Percentiles rank a stretch among this genome's conserved stretches.
Evolutionary conservation across 2,113 vertebrate species (phyloP).

Genomic region (Hyperopisus bebe): DNA sequence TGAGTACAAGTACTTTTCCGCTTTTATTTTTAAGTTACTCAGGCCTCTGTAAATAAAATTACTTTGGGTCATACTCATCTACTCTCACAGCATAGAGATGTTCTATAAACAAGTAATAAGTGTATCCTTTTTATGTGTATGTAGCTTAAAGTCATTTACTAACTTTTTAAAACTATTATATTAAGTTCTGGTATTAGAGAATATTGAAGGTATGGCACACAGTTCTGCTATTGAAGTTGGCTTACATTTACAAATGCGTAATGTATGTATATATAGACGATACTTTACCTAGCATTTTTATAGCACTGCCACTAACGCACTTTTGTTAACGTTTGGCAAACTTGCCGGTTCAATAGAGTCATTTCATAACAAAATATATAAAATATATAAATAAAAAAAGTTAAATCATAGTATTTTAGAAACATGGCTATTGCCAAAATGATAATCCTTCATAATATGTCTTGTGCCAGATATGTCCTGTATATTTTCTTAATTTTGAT

Average conservation of each 20-base stretch:
- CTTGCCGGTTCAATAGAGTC: background rate
- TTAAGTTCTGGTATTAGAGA: background rate
- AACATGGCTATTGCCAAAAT: background rate
- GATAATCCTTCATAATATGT: background rate
- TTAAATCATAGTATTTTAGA: background rate
- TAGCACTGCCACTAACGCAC: background rate
- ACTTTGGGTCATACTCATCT: background rate
- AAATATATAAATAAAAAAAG: background rate
- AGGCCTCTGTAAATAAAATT: background rate
- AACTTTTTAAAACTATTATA: background rate
- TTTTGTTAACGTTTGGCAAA: background rate
- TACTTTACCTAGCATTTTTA: background rate
- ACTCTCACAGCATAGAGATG: background rate
- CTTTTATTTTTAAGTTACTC: background rate
- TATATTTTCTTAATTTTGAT: background rate
- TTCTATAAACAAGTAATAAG: background rate
- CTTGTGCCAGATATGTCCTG: background rate
- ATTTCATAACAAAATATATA: background rate
- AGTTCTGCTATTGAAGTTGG: background rate
- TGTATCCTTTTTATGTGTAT: background rate
- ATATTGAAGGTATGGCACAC: background rate
- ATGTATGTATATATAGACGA: background rate
- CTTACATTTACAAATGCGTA: background rate
- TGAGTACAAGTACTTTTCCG: background rate
- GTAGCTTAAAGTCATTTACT: background rate